phyloP scores from a whole-genome alignment of 2,113 vertebrate genomes.

The Gorsachius goisagi region DNA sequence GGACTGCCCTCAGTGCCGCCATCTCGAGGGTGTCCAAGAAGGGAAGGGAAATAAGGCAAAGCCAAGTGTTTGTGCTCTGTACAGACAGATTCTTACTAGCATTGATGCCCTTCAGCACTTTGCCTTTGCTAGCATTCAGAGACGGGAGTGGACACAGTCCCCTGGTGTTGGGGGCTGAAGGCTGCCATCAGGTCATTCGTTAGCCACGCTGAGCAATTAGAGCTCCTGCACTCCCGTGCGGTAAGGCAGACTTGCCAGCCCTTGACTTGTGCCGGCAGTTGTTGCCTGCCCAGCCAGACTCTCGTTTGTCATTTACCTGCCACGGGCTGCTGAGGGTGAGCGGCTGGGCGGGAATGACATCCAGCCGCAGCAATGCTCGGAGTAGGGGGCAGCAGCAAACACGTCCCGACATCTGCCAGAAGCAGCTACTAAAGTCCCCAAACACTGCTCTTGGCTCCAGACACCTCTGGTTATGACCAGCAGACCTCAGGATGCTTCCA shows the following conservation, averaged over 20 bases:
- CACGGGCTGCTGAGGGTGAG: neutral
- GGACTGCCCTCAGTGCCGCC: neutral
- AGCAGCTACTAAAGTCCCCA: neutral
- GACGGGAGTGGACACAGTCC: neutral
- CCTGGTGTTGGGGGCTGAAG: neutral
- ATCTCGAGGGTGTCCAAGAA: neutral
- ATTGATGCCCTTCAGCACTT: neutral
- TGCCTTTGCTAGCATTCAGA: neutral
- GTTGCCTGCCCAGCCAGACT: neutral
- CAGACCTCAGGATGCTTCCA: neutral
- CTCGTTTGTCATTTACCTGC: neutral
- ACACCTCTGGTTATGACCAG: accelerated
- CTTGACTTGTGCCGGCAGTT: neutral
- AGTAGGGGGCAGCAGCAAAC: neutral
- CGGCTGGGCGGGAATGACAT: neutral
- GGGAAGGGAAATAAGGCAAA: neutral
- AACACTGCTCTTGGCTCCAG: accelerated
- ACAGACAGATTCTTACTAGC: neutral
- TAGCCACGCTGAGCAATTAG: accelerated
- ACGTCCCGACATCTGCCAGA: neutral
- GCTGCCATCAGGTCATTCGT: neutral
- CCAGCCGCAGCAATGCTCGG: accelerated
- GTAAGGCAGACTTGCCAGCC: neutral
- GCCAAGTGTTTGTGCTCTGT: neutral
- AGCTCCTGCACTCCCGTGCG: neutral